Evolutionary conservation across 2,797 vertebrate species (phyloP).

Genomic region (Protonibea diacanthus): DNA sequence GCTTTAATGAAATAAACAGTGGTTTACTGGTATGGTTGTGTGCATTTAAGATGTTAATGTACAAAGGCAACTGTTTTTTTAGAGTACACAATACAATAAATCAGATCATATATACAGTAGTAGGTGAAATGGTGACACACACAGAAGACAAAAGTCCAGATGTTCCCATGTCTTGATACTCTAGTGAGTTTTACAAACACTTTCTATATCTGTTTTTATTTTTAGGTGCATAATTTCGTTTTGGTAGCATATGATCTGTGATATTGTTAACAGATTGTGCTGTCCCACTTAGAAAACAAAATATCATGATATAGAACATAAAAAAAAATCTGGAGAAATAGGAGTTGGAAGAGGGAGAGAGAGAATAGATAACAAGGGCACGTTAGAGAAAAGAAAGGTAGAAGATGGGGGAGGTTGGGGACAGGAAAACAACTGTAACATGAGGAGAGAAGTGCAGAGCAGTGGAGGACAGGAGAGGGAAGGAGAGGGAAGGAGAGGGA

Average conservation of each 20-base stretch:
- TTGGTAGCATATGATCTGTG: not conserved
- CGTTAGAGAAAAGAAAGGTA: not conserved
- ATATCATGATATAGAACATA: not conserved
- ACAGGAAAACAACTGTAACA: constrained; percentile 36
- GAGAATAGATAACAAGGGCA: constrained; percentile 26
- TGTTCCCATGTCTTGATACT: not conserved
- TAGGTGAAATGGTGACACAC: not conserved
- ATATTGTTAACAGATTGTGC: not conserved
- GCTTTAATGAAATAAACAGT: not conserved
- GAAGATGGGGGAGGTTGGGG: constrained; percentile 7
- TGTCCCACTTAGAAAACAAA: constrained; percentile 3
- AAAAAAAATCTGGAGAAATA: constrained; percentile 1
- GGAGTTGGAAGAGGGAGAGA: not conserved
- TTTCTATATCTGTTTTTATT: not conserved
- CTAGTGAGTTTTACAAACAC: not conserved
- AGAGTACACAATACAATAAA: not conserved
- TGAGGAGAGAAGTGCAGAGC: constrained; percentile 43
- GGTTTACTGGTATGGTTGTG: not conserved
- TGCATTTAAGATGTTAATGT: not conserved
- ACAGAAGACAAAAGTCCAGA: not conserved
- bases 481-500: constrained; percentile 27
- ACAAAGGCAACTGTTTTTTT: not conserved
- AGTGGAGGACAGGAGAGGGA: constrained; percentile 27
- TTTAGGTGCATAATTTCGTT: not conserved
- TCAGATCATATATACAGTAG: not conserved